These are phyloP conservation scores for Sebastes glaucus DNA, from an alignment of 2,797 vertebrate species.

Conservation along the genomic window DNA sequence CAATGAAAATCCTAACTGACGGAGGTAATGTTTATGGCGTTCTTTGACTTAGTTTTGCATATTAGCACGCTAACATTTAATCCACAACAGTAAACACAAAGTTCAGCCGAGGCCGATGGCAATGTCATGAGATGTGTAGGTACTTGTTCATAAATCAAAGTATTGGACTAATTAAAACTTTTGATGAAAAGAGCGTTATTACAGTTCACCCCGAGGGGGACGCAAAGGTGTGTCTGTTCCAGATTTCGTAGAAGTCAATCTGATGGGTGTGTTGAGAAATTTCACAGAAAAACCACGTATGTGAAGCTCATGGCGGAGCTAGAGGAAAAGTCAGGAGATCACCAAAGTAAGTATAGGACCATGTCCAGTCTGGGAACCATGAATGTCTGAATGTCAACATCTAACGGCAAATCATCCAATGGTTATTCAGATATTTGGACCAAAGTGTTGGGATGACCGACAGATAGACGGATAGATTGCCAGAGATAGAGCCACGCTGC, in stretches of 20 bases:
- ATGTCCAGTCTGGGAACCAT: not conserved
- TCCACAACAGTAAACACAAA: not conserved
- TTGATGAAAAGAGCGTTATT: not conserved
- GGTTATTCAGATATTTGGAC: not conserved
- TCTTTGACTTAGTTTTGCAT: not conserved
- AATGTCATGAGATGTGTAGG: not conserved
- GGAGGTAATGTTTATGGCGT: not conserved
- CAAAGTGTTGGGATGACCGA: not conserved
- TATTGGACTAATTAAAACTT: not conserved
- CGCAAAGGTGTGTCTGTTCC: not conserved
- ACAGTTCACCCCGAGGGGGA: not conserved
- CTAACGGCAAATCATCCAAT: not conserved
- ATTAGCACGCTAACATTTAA: not conserved
- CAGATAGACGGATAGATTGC: not conserved
- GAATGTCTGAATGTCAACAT: not conserved
- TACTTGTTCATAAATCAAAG: not conserved
- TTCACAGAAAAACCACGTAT: not conserved
- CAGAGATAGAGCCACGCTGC: not conserved
- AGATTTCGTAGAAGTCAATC: not conserved
- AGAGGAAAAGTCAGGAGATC: not conserved
- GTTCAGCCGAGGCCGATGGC: not conserved
- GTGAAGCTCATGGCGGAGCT: not conserved
- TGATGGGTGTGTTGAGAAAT: not conserved
- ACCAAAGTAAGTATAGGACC: too few species aligned
- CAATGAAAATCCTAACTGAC: too few species aligned